Evolutionary conservation across 2,888 invertebrate species (phyloP), one percentile per base, ranked within the genome.

Genomic region (Phasia obesa): DNA sequence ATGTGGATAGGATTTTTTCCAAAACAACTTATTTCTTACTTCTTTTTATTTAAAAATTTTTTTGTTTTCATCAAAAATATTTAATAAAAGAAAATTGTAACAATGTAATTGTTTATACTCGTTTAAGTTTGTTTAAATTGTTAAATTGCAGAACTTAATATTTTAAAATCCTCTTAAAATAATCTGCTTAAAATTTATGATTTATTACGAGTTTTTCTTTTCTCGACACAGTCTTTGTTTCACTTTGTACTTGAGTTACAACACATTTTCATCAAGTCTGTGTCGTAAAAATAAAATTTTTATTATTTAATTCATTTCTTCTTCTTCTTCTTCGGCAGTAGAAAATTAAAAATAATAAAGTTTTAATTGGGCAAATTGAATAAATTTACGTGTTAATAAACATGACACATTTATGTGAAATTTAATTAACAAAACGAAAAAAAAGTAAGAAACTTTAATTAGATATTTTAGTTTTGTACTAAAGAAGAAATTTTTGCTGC

Each of bases 121-220:
- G 7, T 19, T 21, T 69, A 35, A 27, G n/a, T 49, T 65, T 70
- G 11, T 76, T 64, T 38, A 9, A 57, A 76, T 75, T 75, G n/a
- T n/a, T n/a, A n/a, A 75, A 25, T 73, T 79, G 21, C 17, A 59
- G 67, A 73, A 53, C 79, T 59, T 71, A 59, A 67, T 51, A 67
- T 47, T 11, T 31, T 25, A 38, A 51, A 80, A 80, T 69, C 60
- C 60, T 60, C 79, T 80, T 69, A 53, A 49, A 11, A 49, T 80
- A 80, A 80, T 62, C 73, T 47, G 19, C 73, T 74, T 79, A 59
- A 65, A 67, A 57, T 42, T 73, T 71, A 19, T 73, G 15, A 21
- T 57, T 21, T 11, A 53, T 51, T 27, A 42, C 49, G 25, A 47
- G 44, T 67, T 38, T 31, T 60, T 35, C 7, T 44, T 42, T 69